A percentile compares a stretch with the other conserved stretches of the same genome.
Conservation (phyloP, 1,140 invertebrate species). For the Trypoxylus dichotomus region DNA sequence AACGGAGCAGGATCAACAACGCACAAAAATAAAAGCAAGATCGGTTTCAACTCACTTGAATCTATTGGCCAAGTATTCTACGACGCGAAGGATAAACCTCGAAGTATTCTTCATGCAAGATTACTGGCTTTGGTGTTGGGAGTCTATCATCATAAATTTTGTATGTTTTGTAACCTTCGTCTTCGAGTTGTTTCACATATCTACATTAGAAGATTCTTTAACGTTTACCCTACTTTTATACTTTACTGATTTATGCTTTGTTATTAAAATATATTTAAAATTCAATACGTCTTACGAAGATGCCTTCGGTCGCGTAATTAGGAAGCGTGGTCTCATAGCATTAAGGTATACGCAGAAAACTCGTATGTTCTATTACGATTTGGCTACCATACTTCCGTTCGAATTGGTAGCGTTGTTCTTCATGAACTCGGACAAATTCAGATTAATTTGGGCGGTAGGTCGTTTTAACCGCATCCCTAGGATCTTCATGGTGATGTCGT, state of each 20-base stretch:
- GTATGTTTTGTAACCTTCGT: background rate
- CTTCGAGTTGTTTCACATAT: slow-evolving; percentile 8
- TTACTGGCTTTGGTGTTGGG: slow-evolving; percentile 1
- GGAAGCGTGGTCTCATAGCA: slow-evolving; percentile 14
- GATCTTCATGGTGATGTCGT: slow-evolving; percentile 20
- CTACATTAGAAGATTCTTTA: background rate
- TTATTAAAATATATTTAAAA: slow-evolving; percentile 36
- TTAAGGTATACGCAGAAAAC: slow-evolving; percentile 28
- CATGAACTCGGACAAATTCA: background rate
- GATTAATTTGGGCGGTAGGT: background rate
- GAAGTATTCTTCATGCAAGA: background rate
- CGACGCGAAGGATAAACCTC: background rate
- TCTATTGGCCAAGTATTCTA: background rate
- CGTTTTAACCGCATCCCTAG: slow-evolving; percentile 31
- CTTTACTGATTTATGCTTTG: slow-evolving; percentile 28
- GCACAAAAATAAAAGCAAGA: background rate
- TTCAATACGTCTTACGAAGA: slow-evolving; percentile 36
- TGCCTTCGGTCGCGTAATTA: slow-evolving; percentile 32
- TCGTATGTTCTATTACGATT: slow-evolving; percentile 31
- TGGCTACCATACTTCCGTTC: slow-evolving; percentile 6
- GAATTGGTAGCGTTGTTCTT: background rate
- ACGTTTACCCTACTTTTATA: slow-evolving; percentile 3
- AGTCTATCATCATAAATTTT: background rate
- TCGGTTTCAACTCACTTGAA: slow-evolving; percentile 3
- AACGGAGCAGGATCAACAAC: background rate